These are phyloP conservation scores for Drosophila orosa DNA, from an alignment of 1,140 invertebrate genomes.

Conservation along the genomic window DNA sequence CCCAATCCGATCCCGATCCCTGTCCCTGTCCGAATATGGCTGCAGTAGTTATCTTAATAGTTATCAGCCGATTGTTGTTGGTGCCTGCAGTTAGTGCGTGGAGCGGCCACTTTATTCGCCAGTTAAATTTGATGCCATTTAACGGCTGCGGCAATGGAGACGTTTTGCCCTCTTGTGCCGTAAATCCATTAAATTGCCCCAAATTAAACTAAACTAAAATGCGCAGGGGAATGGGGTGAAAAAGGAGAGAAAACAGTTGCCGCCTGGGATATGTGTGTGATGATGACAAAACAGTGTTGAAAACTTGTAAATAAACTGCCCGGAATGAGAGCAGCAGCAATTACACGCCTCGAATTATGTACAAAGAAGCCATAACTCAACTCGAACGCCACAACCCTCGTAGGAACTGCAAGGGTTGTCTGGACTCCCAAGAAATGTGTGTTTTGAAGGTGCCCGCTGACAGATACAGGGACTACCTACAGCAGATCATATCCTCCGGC, in stretches of 20 bases:
- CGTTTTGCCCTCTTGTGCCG: conserved; percentile 61
- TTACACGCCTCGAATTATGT: conserved; percentile 59
- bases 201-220: conserved; percentile 54
- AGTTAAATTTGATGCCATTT: conserved; percentile 71
- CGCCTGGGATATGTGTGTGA: conserved; percentile 29
- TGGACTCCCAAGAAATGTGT: conserved; percentile 20
- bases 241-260: conserved; percentile 7
- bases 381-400: conserved; percentile 35
- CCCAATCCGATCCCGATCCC: conserved; percentile 5
- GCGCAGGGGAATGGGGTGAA: neutral
- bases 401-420: conserved; percentile 14
- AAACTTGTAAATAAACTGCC: conserved; percentile 69
- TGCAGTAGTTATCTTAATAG: conserved; percentile 77
- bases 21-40: conserved; percentile 57
- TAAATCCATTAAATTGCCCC: conserved; percentile 66
- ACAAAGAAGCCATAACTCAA: conserved; percentile 48
- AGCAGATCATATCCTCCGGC: conserved; percentile 24
- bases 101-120: conserved; percentile 60
- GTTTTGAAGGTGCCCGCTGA: conserved; percentile 43
- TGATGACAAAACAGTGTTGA: conserved; percentile 63
- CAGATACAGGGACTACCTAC: conserved; percentile 50
- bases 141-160: conserved; percentile 61
- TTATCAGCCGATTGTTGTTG: conserved; percentile 70
- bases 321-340: conserved; percentile 45
- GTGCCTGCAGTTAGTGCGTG: conserved; percentile 53